Conservation (phyloP, 2,113 vertebrate genomes). For the Cyrtonyx montezumae region DNA sequence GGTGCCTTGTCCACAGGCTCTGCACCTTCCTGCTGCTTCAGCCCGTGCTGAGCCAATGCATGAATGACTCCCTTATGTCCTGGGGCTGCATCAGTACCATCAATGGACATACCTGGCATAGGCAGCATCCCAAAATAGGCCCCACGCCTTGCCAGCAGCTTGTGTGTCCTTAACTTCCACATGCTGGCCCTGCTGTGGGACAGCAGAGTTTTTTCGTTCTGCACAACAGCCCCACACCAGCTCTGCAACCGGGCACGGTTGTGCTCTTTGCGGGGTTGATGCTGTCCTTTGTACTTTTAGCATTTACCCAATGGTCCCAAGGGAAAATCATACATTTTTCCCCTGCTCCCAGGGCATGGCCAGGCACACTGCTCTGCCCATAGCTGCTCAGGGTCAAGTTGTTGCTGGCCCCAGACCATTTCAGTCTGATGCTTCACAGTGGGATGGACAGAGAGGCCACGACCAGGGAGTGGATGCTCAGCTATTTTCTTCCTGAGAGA, state of each 20-base stretch:
- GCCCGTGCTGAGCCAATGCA: not conserved
- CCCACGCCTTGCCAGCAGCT: not conserved
- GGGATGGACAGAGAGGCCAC: not conserved
- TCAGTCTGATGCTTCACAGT: not conserved
- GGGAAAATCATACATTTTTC: not conserved
- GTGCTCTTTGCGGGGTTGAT: not conserved
- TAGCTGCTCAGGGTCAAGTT: slow-evolving; percentile 20
- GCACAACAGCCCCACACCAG: not conserved
- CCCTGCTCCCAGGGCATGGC: not conserved
- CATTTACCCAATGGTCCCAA: not conserved
- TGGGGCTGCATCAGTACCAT: not conserved
- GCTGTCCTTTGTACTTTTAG: slow-evolving; percentile 30
- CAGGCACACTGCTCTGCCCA: slow-evolving; percentile 4
- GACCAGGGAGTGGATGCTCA: slow-evolving; percentile 4
- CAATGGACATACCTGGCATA: not conserved
- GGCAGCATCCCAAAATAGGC: slow-evolving; percentile 24
- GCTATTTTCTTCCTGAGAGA: slow-evolving; percentile 37
- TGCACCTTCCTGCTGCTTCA: not conserved
- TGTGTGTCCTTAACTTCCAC: slow-evolving; percentile 50
- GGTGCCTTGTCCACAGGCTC: not conserved
- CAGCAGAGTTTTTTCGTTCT: slow-evolving; percentile 53
- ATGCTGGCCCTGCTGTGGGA: not conserved
- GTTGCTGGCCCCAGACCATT: slow-evolving; percentile 44
- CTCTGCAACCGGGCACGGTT: not conserved
- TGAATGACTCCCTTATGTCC: not conserved